Conservation (phyloP, 2,113 vertebrate genomes). For the Plecturocebus donacophilus region DNA sequence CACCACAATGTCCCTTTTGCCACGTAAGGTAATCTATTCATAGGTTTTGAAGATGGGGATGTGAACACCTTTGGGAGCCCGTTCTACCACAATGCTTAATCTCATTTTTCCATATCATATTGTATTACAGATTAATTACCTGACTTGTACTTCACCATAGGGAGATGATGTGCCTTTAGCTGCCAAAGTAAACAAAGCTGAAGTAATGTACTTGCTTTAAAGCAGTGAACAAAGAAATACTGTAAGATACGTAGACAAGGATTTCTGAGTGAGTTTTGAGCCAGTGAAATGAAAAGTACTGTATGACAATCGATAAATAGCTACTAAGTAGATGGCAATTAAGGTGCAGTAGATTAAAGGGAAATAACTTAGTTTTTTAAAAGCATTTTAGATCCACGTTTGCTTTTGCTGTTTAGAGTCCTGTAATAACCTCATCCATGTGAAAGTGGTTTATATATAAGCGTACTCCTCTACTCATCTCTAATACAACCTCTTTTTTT, state of each 20-base stretch:
- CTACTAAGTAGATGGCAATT: slow-evolving; percentile 63
- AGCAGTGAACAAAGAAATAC: neutral
- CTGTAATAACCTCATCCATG: neutral
- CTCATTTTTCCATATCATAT: neutral
- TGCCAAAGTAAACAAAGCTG: slow-evolving; percentile 26
- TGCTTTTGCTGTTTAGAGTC: slow-evolving; percentile 39
- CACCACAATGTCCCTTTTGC: neutral
- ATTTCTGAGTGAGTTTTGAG: slow-evolving; percentile 14
- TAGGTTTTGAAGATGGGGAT: neutral
- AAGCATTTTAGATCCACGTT: slow-evolving; percentile 50
- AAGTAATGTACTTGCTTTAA: neutral
- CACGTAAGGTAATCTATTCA: neutral
- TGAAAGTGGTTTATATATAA: slow-evolving; percentile 53
- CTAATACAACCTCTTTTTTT: neutral
- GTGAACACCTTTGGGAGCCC: neutral
- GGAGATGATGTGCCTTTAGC: neutral
- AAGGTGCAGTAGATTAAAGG: slow-evolving; percentile 55
- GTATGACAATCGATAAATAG: slow-evolving; percentile 37
- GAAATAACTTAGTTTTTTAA: slow-evolving; percentile 47
- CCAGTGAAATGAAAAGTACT: slow-evolving; percentile 56
- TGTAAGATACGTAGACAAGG: neutral
- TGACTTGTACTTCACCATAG: neutral
- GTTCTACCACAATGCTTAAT: neutral
- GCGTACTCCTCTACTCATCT: neutral
- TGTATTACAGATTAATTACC: neutral